These are phyloP conservation scores for Chondrosia reniformis DNA, from an alignment of 37 sponge, comb jelly and placozoan genomes.

Conservation along the genomic window DNA sequence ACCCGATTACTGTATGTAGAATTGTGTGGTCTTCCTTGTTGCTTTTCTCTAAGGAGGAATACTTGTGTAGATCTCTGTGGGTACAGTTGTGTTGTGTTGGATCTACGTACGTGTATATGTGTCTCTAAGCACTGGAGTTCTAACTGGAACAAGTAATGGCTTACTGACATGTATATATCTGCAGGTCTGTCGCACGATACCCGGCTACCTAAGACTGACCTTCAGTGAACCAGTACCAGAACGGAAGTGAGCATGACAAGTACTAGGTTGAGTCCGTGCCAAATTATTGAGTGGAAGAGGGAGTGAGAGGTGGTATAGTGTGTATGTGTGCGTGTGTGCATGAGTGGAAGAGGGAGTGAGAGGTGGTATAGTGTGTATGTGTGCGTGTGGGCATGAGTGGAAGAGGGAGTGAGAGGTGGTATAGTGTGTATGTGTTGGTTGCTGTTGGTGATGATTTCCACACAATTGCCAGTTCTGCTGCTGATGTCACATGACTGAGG, in stretches of 20 bases:
- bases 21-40: not conserved
- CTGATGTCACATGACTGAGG: slow-evolving; percentile 46
- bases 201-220: slow-evolving; percentile 81
- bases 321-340: not conserved
- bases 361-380: not conserved
- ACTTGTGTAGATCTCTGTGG: not conserved
- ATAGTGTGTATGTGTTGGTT: too few species aligned
- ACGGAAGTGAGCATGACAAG: slow-evolving; percentile 45
- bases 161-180: not conserved
- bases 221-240: slow-evolving; percentile 85
- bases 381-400: not conserved
- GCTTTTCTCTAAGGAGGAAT: not conserved
- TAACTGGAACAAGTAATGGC: too few species aligned
- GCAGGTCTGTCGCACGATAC: slow-evolving; percentile 61
- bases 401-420: too few species aligned
- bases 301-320: not conserved
- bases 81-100: not conserved
- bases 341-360: not conserved
- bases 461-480: slow-evolving; percentile 67
- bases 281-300: not conserved
- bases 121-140: not conserved
- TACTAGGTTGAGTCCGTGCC: not conserved
- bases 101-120: not conserved
- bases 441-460: slow-evolving; percentile 31
- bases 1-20: not conserved